Evolutionary conservation across 2,113 vertebrate species (phyloP).

Genomic region (Leucoraja erinaceus): DNA sequence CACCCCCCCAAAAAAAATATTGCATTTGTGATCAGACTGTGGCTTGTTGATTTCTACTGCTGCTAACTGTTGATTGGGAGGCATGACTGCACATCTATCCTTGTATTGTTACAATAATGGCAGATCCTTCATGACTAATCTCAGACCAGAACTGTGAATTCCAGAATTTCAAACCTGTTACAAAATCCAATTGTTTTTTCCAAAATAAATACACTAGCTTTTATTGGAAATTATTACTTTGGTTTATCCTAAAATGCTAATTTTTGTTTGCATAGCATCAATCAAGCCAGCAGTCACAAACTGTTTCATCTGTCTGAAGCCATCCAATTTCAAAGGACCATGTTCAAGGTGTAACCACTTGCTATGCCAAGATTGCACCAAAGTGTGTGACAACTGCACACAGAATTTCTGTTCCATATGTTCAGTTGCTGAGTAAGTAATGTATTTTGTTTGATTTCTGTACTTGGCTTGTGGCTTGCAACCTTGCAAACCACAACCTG

Average conservation of each 20-base stretch:
- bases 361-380: slow-evolving; percentile 54
- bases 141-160: not conserved
- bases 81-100: not conserved
- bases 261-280: not conserved
- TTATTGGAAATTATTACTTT: not conserved
- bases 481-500: not conserved
- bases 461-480: not conserved
- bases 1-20: too few relatives aligned
- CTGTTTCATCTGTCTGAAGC: slow-evolving; percentile 56
- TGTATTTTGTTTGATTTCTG: not conserved
- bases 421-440: slow-evolving; percentile 57
- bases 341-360: slow-evolving; percentile 56
- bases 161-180: not conserved
- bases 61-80: not conserved
- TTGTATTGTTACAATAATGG: not conserved
- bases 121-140: not conserved
- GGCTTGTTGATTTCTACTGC: not conserved
- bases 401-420: slow-evolving; percentile 51
- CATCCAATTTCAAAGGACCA: slow-evolving; percentile 45
- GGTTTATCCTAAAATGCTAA: not conserved
- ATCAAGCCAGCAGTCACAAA: not conserved
- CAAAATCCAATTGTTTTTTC: not conserved
- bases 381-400: slow-evolving; percentile 54
- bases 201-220: not conserved
- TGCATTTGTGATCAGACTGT: too few relatives aligned